phyloP scores from a whole-genome alignment of 2,797 vertebrate genomes.

The Sternotherus odoratus region DNA sequence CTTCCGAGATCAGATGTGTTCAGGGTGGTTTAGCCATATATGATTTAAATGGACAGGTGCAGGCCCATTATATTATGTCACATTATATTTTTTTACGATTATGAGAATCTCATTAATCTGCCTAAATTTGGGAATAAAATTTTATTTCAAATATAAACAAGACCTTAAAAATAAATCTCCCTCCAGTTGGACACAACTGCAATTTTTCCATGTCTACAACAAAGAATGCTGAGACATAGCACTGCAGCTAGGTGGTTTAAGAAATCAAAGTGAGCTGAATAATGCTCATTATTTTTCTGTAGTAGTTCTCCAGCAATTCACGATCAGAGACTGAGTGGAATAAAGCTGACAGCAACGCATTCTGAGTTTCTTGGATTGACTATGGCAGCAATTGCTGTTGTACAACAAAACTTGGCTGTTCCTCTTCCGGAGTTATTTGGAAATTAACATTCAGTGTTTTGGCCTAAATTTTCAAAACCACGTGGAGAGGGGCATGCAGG shows the following conservation, averaged over 20 bases:
- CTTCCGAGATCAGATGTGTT: too few relatives aligned
- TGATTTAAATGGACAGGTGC: constrained; percentile 37
- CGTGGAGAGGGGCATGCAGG: too few relatives aligned
- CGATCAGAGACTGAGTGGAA: constrained; percentile 22
- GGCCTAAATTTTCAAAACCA: constrained; percentile 47
- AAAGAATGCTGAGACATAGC: constrained; percentile 40
- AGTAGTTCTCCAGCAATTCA: constrained; percentile 48
- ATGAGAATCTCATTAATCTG: neutral
- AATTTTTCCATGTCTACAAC: neutral
- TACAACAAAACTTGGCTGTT: constrained; percentile 29
- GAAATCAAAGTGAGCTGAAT: constrained; percentile 61
- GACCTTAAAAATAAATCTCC: neutral
- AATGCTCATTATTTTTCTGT: constrained; percentile 56
- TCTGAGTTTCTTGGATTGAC: constrained; percentile 29
- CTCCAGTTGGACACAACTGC: neutral
- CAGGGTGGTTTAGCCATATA: too few relatives aligned
- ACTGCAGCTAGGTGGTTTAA: constrained; percentile 67
- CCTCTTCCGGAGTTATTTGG: constrained; percentile 42
- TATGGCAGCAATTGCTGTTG: constrained; percentile 53
- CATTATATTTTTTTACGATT: neutral
- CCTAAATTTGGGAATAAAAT: neutral
- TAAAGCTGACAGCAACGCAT: constrained; percentile 53
- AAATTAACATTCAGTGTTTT: constrained; percentile 4
- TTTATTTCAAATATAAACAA: constrained; percentile 1
- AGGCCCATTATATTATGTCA: neutral